A percentile compares a stretch with the other conserved stretches of the same genome.
Evolutionary conservation across 30 jellyfish, hydroid and myxozoan genomes (phyloP).

Genomic region (Cassiopea andromeda): DNA sequence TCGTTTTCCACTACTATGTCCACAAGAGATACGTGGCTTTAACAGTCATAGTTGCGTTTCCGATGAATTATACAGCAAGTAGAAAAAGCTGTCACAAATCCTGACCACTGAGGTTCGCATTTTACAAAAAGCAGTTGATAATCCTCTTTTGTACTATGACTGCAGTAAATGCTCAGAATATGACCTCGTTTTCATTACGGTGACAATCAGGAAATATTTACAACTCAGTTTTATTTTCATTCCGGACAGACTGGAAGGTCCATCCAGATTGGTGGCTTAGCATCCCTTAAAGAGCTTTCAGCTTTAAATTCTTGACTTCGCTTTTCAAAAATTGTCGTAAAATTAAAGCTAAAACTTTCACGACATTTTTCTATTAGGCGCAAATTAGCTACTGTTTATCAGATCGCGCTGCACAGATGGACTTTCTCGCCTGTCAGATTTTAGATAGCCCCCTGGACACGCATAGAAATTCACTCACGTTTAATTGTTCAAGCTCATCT

Average conservation of each 20-base stretch:
- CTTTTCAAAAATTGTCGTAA: too few species aligned
- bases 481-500: slow-evolving; percentile 74
- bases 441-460: neutral
- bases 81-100: too few species aligned
- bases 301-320: too few species aligned
- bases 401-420: neutral
- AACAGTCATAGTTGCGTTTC: too few species aligned
- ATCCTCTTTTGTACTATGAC: neutral
- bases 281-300: neutral
- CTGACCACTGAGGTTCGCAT: too few species aligned
- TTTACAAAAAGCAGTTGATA: too few species aligned
- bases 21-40: too few species aligned
- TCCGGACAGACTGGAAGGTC: slow-evolving; percentile 6
- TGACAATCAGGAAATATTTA: neutral
- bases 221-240: neutral
- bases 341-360: too few species aligned
- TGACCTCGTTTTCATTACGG: slow-evolving; percentile 8
- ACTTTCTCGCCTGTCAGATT: neutral
- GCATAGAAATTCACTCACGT: slow-evolving; percentile 64
- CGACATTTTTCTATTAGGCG: too few species aligned
- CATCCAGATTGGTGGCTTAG: neutral
- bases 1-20: too few species aligned
- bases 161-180: neutral
- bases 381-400: too few species aligned
- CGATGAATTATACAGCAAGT: too few species aligned